Evolutionary conservation across 2,888 invertebrate species (phyloP), one percentile per base, ranked within the genome.

Genomic region (Oscheius sp.): DNA sequence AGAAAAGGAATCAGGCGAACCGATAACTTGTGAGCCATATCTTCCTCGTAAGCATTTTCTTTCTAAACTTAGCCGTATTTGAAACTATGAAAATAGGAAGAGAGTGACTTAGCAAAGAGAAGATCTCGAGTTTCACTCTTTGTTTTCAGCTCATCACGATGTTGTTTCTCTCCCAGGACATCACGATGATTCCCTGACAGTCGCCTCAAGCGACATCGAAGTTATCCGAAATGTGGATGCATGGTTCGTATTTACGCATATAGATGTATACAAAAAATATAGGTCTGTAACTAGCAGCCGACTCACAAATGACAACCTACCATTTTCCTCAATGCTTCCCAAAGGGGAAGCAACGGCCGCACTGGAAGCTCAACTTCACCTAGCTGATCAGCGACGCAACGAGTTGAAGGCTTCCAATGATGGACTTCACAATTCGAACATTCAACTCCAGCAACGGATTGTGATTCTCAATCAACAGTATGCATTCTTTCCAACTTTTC

Each of bases 201-300:
- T 86, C 7, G 86, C 83, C 3, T 86, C 86, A 13, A 86, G 86
- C 59, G 86, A 86, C 65, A 86, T 86, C 60, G 86, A 84, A 77
- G 81, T 86, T 58, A 80, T 86, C 53, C 68, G 80, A 51, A 79
- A 85, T 50, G 59, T 80, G 48, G 86, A 86, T 70, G 82, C 85
- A 37, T 86, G 86, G 86, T 85, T 11, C 2, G 35, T 2, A 21
- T 21, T 21, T 21, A 21, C 21, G 21, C 21, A 21, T 21, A 21
- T 21, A 32, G 5, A 21, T 55, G 32, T 2, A 29, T 55, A 29
- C 11, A 13, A 2, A 47, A 21, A 47, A 37, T 68, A 1, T 5
- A 63, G 62, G 62, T 73, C 73, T 7, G 50, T 73, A 21, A 42
- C 73, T 3, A 73, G 73, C 47, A 73, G 73, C 48, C n/a, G 55